Base-by-base conservation (phyloP, 2,797 vertebrate genomes). In the Muscicapa striata region DNA sequence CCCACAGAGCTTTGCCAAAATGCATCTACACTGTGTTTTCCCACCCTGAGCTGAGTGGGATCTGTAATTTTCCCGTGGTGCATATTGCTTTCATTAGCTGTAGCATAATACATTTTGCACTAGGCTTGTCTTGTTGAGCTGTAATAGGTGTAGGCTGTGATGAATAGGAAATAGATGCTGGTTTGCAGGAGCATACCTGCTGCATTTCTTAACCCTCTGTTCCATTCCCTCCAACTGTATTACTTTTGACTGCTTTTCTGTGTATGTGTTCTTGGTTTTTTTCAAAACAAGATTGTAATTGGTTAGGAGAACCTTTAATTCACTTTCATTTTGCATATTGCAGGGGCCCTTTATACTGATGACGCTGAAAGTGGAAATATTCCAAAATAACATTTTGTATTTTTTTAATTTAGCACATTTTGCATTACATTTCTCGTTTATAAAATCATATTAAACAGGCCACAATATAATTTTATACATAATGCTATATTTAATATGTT, bases 161-260 rank as follows among this genome's bases (percentile, higher is more conserved):
- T 89, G 91, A 87, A 75, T 87, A 90, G 90, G 94, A 96, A 94
- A 89, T 78, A 82, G 72, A 95, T 95, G 81, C 94, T 96, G 87
- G 11, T 74, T 94, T 84, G 38, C 76, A 90, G 86, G 61, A 91
- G 58, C 59, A 41, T 93, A 46, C 67, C 55, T 85, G 64, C 40
- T 40, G 89, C 84, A 87, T 79, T 92, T 75, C 57, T 90, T 89
- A 86, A 82, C 80, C 79, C 83, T 84, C 45, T 72, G 4, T 84
- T 94, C 55, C 85, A 49, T 90, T 94, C 77, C 30, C 55, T 92
- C 16, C 70, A 88, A 17, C 57, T 23, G 5, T 43, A 63, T 92
- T 74, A 49, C 54, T 45, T 45, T 15, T 66, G 34, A 62, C 20
- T 11, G 57, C 73, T 70, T 87, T 59, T 57, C 22, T 45, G 10